Percentiles rank a stretch among this genome's conserved stretches.
Evolutionary conservation across 53 echinoderm and acorn worm genomes (phyloP).

Genomic region (Henricia sp.): DNA sequence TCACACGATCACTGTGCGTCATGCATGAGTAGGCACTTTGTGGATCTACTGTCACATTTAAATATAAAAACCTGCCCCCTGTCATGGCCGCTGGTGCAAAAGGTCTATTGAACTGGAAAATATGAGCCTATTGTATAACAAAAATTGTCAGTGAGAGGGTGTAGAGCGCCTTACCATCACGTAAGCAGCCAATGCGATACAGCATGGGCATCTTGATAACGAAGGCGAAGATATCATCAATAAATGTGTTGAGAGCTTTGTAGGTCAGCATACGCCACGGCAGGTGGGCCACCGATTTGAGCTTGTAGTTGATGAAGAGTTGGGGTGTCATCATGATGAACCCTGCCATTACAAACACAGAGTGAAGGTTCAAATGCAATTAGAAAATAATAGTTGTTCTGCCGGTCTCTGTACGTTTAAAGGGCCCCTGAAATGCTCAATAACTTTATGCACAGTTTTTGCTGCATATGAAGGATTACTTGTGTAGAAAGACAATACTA

Average conservation of each 20-base stretch:
- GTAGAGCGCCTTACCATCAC: conserved; percentile 97
- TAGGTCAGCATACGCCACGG: conserved; percentile 99
- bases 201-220: conserved; percentile 99
- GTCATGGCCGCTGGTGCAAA: too few relatives aligned
- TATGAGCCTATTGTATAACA: background rate
- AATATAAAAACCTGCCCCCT: too few relatives aligned
- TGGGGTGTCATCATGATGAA: conserved; percentile 99
- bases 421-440: too few relatives aligned
- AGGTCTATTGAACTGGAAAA: too few relatives aligned
- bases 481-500: too few relatives aligned
- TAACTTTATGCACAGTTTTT: too few relatives aligned
- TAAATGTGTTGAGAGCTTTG: conserved; percentile 99
- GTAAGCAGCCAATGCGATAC: conserved; percentile 96
- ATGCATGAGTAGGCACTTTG: too few relatives aligned
- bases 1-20: too few relatives aligned
- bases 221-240: conserved; percentile 99
- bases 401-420: too few relatives aligned
- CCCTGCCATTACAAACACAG: conserved; percentile 54
- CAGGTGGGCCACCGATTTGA: conserved; percentile 97
- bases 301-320: conserved; percentile 99
- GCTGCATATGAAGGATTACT: too few relatives aligned
- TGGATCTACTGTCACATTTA: too few relatives aligned
- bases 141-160: background rate
- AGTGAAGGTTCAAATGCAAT: background rate
- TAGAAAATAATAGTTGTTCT: background rate